Evolutionary conservation across 2,113 vertebrate species (phyloP).

Genomic region (Pavo muticus): DNA sequence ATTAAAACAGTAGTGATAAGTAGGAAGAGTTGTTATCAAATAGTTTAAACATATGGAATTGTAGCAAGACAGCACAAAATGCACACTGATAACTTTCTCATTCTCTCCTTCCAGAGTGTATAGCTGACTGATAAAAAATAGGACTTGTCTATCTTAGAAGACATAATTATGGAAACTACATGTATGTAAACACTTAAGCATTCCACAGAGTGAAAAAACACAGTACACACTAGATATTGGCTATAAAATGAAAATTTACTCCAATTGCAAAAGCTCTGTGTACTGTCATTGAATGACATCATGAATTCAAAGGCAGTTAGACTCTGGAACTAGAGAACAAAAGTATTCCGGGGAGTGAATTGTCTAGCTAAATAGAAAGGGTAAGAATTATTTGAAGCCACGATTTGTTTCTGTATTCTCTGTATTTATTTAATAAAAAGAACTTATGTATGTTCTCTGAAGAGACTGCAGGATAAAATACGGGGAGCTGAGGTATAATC

Average conservation of each 20-base stretch:
- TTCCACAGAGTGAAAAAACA: neutral
- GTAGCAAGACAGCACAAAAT: neutral
- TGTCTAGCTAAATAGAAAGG: neutral
- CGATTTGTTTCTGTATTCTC: conserved; percentile 33
- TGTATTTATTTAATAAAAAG: neutral
- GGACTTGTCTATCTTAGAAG: neutral
- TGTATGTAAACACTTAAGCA: neutral
- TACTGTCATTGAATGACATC: neutral
- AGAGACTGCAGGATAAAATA: neutral
- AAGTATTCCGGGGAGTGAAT: neutral
- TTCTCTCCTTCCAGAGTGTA: neutral
- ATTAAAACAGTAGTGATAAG: neutral
- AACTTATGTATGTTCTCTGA: neutral
- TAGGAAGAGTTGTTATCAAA: neutral
- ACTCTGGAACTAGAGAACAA: neutral
- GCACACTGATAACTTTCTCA: neutral
- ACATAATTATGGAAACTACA: neutral
- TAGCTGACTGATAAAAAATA: neutral
- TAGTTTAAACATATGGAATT: neutral
- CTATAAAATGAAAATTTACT: neutral
- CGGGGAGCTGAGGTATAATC: neutral
- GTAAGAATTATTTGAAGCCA: neutral
- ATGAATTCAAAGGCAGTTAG: neutral
- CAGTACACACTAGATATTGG: neutral
- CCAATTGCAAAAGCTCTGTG: neutral